Conservation (phyloP, 2,797 vertebrate species). For the Poeciliopsis paucimaculata region DNA sequence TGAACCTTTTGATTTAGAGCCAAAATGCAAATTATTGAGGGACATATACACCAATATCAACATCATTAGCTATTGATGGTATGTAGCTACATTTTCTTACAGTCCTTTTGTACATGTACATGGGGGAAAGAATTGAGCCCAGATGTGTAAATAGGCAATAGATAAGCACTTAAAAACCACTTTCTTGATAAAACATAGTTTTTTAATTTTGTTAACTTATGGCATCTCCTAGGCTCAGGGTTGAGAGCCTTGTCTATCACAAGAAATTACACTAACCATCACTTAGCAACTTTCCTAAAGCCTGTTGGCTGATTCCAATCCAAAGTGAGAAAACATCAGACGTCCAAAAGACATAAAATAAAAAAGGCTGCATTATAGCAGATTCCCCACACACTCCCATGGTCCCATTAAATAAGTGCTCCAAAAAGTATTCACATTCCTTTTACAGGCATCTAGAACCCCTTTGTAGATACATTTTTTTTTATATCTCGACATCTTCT, state of each 20-base stretch:
- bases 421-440: neutral
- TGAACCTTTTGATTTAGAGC: neutral
- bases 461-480: neutral
- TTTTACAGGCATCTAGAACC: neutral
- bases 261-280: neutral
- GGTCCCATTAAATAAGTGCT: neutral
- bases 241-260: neutral
- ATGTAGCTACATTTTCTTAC: neutral
- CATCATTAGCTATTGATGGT: neutral
- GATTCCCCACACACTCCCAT: neutral
- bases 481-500: neutral
- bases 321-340: neutral
- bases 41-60: neutral
- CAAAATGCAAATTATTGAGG: neutral
- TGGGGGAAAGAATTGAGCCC: neutral
- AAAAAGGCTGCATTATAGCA: neutral
- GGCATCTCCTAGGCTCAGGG: neutral
- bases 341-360: neutral
- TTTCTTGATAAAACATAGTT: neutral
- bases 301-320: neutral
- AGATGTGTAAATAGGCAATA: neutral
- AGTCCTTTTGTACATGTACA: neutral
- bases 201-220: neutral
- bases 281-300: neutral
- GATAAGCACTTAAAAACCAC: neutral